Conservation (phyloP, 1,140 invertebrate species). For the Macrosteles quadrilineatus region DNA sequence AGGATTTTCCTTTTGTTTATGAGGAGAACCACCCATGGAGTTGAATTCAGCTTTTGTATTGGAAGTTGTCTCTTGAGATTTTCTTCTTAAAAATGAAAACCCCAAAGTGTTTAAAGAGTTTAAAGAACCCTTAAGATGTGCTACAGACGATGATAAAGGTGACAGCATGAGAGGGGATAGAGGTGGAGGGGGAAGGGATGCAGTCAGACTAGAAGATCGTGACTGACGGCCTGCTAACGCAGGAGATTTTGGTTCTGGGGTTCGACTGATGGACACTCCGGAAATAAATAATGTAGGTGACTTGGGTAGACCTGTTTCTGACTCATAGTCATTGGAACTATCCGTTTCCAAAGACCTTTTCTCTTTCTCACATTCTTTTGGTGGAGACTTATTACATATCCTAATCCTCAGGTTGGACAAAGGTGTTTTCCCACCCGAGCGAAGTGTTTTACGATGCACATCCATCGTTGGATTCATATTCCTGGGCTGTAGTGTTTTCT, state of each 20-base stretch:
- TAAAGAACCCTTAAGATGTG: conserved; percentile 19
- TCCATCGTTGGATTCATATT: conserved; percentile 28
- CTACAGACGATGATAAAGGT: conserved; percentile 27
- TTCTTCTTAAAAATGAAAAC: conserved; percentile 19
- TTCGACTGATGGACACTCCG: conserved; percentile 61
- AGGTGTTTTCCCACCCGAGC: conserved; percentile 35
- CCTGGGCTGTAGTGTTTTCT: conserved; percentile 13
- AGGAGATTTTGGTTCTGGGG: conserved; percentile 56
- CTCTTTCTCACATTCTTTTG: conserved; percentile 13
- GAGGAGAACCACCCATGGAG: conserved; percentile 15
- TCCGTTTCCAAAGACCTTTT: conserved; percentile 50
- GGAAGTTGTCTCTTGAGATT: conserved; percentile 18
- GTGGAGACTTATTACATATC: conserved; percentile 29
- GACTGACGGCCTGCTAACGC: conserved; percentile 50
- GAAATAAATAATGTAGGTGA: conserved; percentile 61
- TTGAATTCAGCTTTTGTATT: conserved; percentile 2
- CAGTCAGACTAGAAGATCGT: conserved; percentile 54
- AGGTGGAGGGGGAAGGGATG: conserved; percentile 50
- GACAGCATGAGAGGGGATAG: conserved; percentile 40
- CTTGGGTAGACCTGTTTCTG: conserved; percentile 60
- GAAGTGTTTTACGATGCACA: conserved; percentile 33
- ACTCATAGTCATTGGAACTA: conserved; percentile 59
- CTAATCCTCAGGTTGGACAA: conserved; percentile 27
- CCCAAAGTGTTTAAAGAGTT: conserved; percentile 16
- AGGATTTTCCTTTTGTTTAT: conserved; percentile 46